Conservation (phyloP, 1,140 invertebrate genomes). For the Drosophila santomea region DNA sequence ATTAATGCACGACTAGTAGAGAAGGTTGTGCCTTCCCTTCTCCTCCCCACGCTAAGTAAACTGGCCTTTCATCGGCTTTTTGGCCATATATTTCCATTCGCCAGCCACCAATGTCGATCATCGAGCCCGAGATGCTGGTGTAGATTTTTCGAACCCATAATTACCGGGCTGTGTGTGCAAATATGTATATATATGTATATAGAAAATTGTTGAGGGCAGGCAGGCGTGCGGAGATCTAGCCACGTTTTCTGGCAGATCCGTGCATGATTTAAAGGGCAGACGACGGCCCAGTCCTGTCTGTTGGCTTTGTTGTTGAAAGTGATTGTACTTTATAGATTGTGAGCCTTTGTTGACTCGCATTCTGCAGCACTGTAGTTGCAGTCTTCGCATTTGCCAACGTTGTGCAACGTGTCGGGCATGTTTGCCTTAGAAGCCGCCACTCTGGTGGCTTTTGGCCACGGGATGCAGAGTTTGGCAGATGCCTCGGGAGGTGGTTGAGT, state of each 20-base stretch:
- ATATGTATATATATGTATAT: conserved; percentile 32
- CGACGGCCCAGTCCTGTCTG: conserved; percentile 26
- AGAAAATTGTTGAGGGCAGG: conserved; percentile 32
- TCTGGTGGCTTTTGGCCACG: conserved; percentile 20
- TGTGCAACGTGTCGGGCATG: conserved; percentile 50
- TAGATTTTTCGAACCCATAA: conserved; percentile 73
- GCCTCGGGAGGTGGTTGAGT: conserved; percentile 14
- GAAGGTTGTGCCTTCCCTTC: conserved; percentile 30
- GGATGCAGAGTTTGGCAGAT: conserved; percentile 7
- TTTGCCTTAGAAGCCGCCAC: conserved; percentile 47
- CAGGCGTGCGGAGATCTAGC: conserved; percentile 45
- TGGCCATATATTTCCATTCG: conserved; percentile 52
- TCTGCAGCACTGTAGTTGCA: conserved; percentile 11
- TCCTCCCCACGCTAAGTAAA: conserved; percentile 38
- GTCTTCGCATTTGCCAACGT: conserved; percentile 11
- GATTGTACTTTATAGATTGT: conserved; percentile 73
- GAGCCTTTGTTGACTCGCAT: conserved; percentile 43
- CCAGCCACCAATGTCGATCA: conserved; percentile 70
- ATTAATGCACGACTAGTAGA: conserved; percentile 73
- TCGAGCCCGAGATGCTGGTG: conserved; percentile 46
- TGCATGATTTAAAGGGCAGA: conserved; percentile 76
- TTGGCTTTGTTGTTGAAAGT: conserved; percentile 66
- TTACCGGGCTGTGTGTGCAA: conserved; percentile 53
- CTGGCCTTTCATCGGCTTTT: conserved; percentile 73
- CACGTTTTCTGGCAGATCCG: conserved; percentile 59